These are phyloP conservation scores for Stigmatopora nigra DNA, from an alignment of 2,113 vertebrate species.

Conservation along the genomic window DNA sequence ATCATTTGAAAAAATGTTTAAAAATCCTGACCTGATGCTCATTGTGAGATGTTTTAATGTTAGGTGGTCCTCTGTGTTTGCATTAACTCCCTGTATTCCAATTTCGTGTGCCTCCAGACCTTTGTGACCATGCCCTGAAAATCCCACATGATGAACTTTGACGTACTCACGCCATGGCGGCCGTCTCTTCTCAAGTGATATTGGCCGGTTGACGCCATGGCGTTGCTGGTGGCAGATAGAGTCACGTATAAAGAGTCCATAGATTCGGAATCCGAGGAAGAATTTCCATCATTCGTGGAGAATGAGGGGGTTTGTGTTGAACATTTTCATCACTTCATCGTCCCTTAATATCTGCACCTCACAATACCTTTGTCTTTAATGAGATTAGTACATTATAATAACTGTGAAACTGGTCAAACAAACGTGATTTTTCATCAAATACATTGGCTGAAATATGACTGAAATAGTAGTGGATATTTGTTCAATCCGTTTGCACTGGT, in stretches of 20 bases:
- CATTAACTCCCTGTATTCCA: not conserved
- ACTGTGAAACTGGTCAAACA: constrained; percentile 28
- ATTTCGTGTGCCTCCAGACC: constrained; percentile 66
- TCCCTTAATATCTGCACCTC: constrained; percentile 1
- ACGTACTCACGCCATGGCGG: constrained; percentile 35
- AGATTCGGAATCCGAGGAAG: constrained; percentile 5
- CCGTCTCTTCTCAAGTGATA: constrained; percentile 10
- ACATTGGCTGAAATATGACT: constrained; percentile 5
- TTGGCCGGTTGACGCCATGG: constrained; percentile 2
- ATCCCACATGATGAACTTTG: constrained; percentile 86
- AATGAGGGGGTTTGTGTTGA: constrained; percentile 5
- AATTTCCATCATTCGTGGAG: constrained; percentile 3
- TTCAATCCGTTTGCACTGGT: too few species aligned
- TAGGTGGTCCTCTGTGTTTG: not conserved
- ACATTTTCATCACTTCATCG: not conserved
- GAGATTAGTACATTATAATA: not conserved
- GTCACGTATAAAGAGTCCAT: constrained; percentile 8
- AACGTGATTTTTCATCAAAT: not conserved
- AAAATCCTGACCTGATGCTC: too few species aligned
- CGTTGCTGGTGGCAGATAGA: constrained; percentile 15
- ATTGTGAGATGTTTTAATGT: too few species aligned
- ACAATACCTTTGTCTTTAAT: not conserved
- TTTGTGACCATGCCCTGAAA: constrained; percentile 89
- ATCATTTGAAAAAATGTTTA: too few species aligned
- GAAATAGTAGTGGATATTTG: too few species aligned